These are phyloP conservation scores for Spheniscus humboldti DNA, from an alignment of 2,797 vertebrate species.

Conservation along the genomic window DNA sequence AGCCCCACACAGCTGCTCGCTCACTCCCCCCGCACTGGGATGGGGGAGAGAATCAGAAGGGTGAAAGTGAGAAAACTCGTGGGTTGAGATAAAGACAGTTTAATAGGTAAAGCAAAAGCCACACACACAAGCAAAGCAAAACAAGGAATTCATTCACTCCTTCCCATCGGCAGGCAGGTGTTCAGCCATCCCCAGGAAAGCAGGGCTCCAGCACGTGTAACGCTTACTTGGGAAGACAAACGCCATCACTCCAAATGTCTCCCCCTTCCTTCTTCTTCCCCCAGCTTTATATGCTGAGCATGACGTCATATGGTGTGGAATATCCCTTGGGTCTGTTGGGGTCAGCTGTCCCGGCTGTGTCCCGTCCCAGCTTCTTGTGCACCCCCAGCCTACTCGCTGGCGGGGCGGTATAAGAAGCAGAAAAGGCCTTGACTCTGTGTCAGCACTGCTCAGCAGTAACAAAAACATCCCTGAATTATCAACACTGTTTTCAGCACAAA, in stretches of 20 bases:
- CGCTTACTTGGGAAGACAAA: neutral
- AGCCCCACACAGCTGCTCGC: neutral
- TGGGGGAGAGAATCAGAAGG: neutral
- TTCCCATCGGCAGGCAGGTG: neutral
- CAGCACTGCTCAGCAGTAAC: neutral
- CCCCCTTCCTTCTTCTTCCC: neutral
- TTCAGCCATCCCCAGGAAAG: neutral
- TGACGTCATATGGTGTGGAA: neutral
- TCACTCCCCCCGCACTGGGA: neutral
- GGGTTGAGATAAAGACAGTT: neutral
- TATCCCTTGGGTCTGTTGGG: neutral
- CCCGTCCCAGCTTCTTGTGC: too few species aligned
- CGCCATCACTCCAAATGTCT: accelerated
- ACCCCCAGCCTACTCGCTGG: neutral
- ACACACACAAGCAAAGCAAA: accelerated
- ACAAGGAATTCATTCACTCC: neutral
- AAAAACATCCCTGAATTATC: neutral
- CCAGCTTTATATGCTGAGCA: neutral
- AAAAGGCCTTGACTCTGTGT: neutral
- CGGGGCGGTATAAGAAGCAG: neutral
- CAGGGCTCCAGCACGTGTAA: neutral
- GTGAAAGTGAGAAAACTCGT: neutral
- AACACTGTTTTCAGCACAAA: neutral
- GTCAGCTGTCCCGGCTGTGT: neutral
- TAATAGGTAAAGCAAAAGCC: neutral